Conservation (phyloP, 2,888 invertebrate species). For the Spilosoma lubricipeda region DNA sequence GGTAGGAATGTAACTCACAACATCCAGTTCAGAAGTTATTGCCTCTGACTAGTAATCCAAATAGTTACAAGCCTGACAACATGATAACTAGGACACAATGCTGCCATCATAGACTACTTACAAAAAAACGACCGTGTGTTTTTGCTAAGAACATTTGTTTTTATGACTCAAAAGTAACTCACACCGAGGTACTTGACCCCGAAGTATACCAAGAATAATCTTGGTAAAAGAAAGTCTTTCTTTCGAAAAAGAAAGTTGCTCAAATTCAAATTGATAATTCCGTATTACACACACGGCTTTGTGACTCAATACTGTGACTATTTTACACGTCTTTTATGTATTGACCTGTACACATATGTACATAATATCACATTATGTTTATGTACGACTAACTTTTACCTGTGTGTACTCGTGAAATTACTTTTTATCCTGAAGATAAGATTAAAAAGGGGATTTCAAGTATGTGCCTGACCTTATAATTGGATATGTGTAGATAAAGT, state of each 20-base stretch:
- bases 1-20: neutral
- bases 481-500: too few species aligned
- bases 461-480: too few species aligned
- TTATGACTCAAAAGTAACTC: conserved; percentile 16
- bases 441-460: too few species aligned
- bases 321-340: neutral
- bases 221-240: conserved; percentile 39
- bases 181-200: conserved; percentile 32
- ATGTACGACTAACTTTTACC: too few species aligned
- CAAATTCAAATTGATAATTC: conserved; percentile 26
- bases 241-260: conserved; percentile 25
- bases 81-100: neutral
- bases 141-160: neutral
- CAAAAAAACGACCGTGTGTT: neutral
- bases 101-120: neutral
- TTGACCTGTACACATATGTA: neutral
- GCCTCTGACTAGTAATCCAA: too few species aligned
- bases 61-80: too few species aligned
- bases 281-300: conserved; percentile 5
- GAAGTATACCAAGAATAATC: conserved; percentile 28
- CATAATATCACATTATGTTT: too few species aligned
- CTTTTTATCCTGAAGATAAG: too few species aligned
- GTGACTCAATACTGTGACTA: neutral
- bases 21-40: neutral
- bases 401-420: too few species aligned